These are phyloP conservation scores for Benitochromis conjunctus DNA, from an alignment of 2,113 vertebrate species.

Conservation along the genomic window DNA sequence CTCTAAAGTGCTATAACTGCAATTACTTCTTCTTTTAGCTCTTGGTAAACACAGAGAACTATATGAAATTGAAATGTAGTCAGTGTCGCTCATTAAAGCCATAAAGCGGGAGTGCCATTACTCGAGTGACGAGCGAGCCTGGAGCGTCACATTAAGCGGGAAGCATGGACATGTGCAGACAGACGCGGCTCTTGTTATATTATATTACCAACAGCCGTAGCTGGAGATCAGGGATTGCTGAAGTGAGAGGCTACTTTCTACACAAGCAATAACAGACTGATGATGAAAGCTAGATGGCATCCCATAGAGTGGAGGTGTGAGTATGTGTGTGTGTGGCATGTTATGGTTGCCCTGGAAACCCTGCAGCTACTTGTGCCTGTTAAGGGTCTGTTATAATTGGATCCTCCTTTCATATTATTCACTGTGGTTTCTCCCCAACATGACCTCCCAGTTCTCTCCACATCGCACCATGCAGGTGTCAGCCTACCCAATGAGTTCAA, in stretches of 20 bases:
- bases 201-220: conserved; percentile 37
- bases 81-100: conserved; percentile 9
- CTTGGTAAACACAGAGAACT: neutral
- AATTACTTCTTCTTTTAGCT: conserved; percentile 2
- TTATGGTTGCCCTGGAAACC: conserved; percentile 70
- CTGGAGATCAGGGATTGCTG: conserved; percentile 37
- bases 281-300: conserved; percentile 66
- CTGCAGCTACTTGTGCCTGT: conserved; percentile 50
- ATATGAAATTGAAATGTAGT: neutral
- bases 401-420: conserved; percentile 70
- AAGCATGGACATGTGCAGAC: conserved; percentile 27
- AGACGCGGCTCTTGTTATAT: conserved; percentile 41
- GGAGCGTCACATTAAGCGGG: conserved; percentile 11
- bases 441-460: conserved; percentile 47
- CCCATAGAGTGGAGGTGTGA: conserved; percentile 41
- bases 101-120: neutral
- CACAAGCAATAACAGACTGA: conserved; percentile 63
- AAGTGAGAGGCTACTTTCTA: conserved; percentile 30
- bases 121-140: neutral
- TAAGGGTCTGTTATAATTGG: conserved; percentile 76
- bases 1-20: neutral
- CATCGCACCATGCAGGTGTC: conserved; percentile 51
- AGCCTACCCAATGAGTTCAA: conserved; percentile 67
- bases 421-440: conserved; percentile 39
- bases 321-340: conserved; percentile 25